These are phyloP conservation scores for Mustela lutreola DNA, from an alignment of 2,113 vertebrate genomes.

Conservation along the genomic window DNA sequence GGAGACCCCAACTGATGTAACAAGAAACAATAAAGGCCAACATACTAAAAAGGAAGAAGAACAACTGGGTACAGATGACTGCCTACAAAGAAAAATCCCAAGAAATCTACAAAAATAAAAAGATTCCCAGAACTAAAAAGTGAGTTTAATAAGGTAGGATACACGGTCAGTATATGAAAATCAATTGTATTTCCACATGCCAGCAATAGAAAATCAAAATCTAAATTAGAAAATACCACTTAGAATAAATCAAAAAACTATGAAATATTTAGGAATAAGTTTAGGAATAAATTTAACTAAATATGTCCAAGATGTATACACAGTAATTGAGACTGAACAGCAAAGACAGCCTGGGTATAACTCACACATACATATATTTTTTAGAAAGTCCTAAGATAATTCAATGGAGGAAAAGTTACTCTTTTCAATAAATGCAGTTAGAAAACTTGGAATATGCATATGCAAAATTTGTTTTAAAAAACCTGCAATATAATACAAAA, in stretches of 20 bases:
- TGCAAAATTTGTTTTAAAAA: not conserved
- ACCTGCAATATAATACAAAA: not conserved
- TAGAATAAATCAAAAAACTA: not conserved
- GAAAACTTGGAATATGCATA: not conserved
- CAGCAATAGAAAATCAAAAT: not conserved
- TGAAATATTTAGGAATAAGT: not conserved
- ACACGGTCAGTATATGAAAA: not conserved
- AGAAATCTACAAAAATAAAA: not conserved
- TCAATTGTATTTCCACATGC: not conserved
- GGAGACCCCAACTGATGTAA: not conserved
- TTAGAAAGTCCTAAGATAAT: not conserved
- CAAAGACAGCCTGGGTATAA: not conserved
- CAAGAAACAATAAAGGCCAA: not conserved
- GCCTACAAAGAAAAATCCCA: not conserved
- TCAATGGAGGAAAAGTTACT: not conserved
- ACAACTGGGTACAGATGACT: not conserved
- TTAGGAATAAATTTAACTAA: not conserved
- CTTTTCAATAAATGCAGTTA: not conserved
- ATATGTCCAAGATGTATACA: not conserved
- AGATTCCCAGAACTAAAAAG: not conserved
- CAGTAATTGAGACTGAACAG: not conserved
- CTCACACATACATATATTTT: not conserved
- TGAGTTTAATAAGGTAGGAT: not conserved
- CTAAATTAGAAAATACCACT: not conserved
- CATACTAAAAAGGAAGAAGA: not conserved